Evolutionary conservation across 2,797 vertebrate genomes (phyloP).

Genomic region (Botia almorhae): DNA sequence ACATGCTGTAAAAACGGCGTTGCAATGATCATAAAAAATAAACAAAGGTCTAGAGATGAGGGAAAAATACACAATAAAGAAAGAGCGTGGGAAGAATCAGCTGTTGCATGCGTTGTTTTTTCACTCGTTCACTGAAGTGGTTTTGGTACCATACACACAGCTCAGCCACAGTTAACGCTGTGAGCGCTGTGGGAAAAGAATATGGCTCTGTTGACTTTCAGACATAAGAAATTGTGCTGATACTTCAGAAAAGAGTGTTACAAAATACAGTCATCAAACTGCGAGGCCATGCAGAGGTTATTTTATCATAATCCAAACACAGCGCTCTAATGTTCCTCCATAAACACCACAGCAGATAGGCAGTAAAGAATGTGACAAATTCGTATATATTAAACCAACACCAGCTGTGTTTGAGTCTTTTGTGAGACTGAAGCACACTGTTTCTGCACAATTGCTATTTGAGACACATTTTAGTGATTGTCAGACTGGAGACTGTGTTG

Average conservation of each 20-base stretch:
- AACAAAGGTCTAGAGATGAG: neutral
- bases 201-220: neutral
- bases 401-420: neutral
- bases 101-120: constrained; percentile 9
- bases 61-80: constrained; percentile 25
- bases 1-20: neutral
- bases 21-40: neutral
- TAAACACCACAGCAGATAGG: neutral
- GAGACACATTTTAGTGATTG: no score
- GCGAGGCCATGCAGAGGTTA: neutral
- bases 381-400: neutral
- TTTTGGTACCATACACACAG: neutral
- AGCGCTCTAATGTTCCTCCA: neutral
- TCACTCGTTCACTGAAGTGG: constrained; percentile 4
- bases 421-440: no score
- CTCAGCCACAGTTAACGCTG: neutral
- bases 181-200: constrained; percentile 1
- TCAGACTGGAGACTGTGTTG: no score
- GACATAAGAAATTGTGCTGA: neutral
- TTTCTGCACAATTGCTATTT: no score
- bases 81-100: neutral
- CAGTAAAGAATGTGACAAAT: neutral
- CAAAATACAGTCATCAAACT: neutral
- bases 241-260: neutral
- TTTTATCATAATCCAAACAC: neutral